phyloP scores from a whole-genome alignment of 1,140 invertebrate species.

The Drosophila murphyi region DNA sequence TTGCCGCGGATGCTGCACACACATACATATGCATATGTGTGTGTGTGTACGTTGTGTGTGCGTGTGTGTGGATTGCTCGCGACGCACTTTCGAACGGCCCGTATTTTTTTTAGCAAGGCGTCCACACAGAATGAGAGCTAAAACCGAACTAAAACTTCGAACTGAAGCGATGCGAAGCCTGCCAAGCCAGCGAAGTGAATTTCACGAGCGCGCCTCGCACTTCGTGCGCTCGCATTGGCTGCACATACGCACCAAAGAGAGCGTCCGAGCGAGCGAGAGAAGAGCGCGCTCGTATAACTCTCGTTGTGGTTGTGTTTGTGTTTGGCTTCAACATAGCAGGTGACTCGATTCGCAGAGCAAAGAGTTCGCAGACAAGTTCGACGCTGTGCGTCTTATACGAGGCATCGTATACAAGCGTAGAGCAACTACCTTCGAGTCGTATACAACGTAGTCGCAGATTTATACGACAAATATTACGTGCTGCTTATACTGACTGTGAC shows the following conservation, averaged over 20 bases:
- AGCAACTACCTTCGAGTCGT: neutral
- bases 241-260: conserved; percentile 1
- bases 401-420: too few species aligned
- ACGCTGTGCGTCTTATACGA: neutral
- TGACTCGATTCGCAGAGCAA: conserved; percentile 20
- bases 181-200: conserved; percentile 32
- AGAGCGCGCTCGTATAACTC: conserved; percentile 15
- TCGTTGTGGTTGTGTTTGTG: conserved; percentile 26
- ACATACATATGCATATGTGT: conserved; percentile 11
- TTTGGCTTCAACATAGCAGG: conserved; percentile 26
- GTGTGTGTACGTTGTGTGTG: conserved; percentile 23
- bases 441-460: neutral
- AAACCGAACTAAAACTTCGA: conserved; percentile 78
- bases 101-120: conserved; percentile 50
- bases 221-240: conserved; percentile 32
- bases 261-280: conserved; percentile 1
- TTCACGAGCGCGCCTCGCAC: conserved; percentile 25
- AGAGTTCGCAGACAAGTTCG: neutral
- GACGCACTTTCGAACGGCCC: conserved; percentile 49
- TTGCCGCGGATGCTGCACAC: conserved; percentile 56
- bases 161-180: conserved; percentile 23
- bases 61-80: conserved; percentile 57
- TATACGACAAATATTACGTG: neutral
- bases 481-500: neutral
- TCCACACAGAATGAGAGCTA: conserved; percentile 80